A percentile compares a stretch with the other conserved stretches of the same genome.
phyloP scores from a whole-genome alignment of 2,888 invertebrate species.

The Drosophila recens region DNA sequence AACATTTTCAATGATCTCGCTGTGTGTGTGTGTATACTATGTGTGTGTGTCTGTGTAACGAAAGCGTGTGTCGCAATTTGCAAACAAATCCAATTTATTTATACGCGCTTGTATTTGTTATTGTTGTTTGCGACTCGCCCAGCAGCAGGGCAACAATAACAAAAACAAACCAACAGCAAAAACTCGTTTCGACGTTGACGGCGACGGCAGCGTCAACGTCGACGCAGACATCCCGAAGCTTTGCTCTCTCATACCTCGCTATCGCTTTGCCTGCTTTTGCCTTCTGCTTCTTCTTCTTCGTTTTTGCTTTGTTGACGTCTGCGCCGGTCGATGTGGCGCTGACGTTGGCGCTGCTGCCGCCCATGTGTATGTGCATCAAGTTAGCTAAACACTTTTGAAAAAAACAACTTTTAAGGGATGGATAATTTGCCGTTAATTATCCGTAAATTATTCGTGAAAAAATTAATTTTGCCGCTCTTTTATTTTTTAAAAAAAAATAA shows the following conservation, averaged over 20 bases:
- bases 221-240: constrained; percentile 16
- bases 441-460: too few relatives aligned
- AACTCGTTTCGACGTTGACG: constrained; percentile 49
- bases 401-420: too few relatives aligned
- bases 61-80: constrained; percentile 67
- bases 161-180: constrained; percentile 43
- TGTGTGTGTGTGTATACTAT: constrained; percentile 11
- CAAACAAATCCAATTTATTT: constrained; percentile 64
- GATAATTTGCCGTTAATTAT: too few relatives aligned
- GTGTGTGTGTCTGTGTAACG: constrained; percentile 20
- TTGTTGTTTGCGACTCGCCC: constrained; percentile 50
- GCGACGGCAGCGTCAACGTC: constrained; percentile 1
- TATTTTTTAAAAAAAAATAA: too few relatives aligned
- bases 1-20: constrained; percentile 21
- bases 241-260: constrained; percentile 33
- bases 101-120: constrained; percentile 36
- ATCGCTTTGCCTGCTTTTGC: constrained; percentile 19
- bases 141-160: constrained; percentile 18
- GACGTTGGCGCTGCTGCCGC: constrained; percentile 39
- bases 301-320: constrained; percentile 67
- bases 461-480: too few relatives aligned
- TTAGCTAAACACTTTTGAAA: too few relatives aligned
- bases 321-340: constrained; percentile 69
- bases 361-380: too few relatives aligned
- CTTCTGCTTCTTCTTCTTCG: constrained; percentile 20